Base-by-base conservation (phyloP, 2,888 invertebrate genomes). In the Drepana falcataria region DNA sequence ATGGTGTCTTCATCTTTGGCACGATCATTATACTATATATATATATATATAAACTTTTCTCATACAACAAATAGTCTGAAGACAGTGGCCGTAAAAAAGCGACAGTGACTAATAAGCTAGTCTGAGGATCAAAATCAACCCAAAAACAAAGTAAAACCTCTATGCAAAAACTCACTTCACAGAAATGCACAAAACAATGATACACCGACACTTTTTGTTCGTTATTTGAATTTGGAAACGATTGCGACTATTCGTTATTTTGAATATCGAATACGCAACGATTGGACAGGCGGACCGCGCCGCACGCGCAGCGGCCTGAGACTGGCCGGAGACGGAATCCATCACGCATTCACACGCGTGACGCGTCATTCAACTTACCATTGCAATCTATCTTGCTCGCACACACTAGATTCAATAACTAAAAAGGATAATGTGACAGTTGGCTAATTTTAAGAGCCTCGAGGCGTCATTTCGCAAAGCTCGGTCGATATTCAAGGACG, bases 231-330 rank as follows among this genome's bases (percentile, higher is more conserved):
- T 70, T 48, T 76, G 69, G 73, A 70, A 79, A 74, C 73, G 70
- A 64, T 68, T 76, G 80, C 79, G 79, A 60, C 62, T 64, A 71
- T 73, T 74, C 81, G 77, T 71, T 74, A 75, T 71, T 81, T 75
- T 60, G 68, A 77, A 77, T 69, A 62, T 71, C 71, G 72, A 75
- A 72, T 59, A 61, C 69, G 64, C 71, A 68, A 60, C 67, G 68
- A 54, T 65, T 64, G 64, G 65, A 57, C 72, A 75, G 80, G 75
- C 75, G 76, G 71, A 71, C 81, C 75, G 81, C 85, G 81, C 76
- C 85, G 86, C 85, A 63, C 74, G 86, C 87, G 87, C 87, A 75
- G 71, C 85, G 79, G 68, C 71, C 72, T 72, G 83, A 90, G 90
- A 90, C 90, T 89, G 84, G 68, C 81, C 79, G 89, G 89, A 89